These are phyloP conservation scores for Malacosoma neustria DNA, from an alignment of 2,888 invertebrate genomes.

Conservation along the genomic window DNA sequence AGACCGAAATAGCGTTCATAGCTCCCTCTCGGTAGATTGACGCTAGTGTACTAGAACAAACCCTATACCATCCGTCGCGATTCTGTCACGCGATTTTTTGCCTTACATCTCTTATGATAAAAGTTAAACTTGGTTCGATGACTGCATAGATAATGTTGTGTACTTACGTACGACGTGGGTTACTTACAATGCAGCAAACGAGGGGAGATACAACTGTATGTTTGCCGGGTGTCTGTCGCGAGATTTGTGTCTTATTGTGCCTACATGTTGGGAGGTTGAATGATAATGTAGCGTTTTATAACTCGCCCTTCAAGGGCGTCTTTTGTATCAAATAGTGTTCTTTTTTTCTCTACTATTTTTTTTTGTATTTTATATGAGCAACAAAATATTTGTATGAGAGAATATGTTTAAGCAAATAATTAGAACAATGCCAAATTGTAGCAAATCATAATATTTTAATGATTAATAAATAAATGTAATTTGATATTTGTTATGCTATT, in stretches of 20 bases:
- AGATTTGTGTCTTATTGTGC: conserved; percentile 52
- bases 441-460: conserved; percentile 1
- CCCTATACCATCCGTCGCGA: conserved; percentile 15
- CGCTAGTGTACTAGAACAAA: conserved; percentile 35
- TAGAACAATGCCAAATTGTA: too few species aligned
- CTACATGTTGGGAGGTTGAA: conserved; percentile 33
- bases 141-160: conserved; percentile 28
- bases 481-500: too few species aligned
- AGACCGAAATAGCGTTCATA: conserved; percentile 65
- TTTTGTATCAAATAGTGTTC: conserved; percentile 13
- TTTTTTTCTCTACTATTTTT: too few species aligned
- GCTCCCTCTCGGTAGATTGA: conserved; percentile 54
- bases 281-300: conserved; percentile 40
- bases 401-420: too few species aligned
- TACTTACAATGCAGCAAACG: conserved; percentile 61
- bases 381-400: too few species aligned
- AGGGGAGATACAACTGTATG: conserved; percentile 56
- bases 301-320: conserved; percentile 33
- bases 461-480: background rate
- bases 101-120: conserved; percentile 30
- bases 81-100: conserved; percentile 29
- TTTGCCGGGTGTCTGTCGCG: conserved; percentile 42
- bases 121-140: conserved; percentile 14
- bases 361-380: too few species aligned
- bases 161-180: conserved; percentile 46